phyloP scores from a whole-genome alignment of 1,140 invertebrate genomes.

The Cydia pomonella region DNA sequence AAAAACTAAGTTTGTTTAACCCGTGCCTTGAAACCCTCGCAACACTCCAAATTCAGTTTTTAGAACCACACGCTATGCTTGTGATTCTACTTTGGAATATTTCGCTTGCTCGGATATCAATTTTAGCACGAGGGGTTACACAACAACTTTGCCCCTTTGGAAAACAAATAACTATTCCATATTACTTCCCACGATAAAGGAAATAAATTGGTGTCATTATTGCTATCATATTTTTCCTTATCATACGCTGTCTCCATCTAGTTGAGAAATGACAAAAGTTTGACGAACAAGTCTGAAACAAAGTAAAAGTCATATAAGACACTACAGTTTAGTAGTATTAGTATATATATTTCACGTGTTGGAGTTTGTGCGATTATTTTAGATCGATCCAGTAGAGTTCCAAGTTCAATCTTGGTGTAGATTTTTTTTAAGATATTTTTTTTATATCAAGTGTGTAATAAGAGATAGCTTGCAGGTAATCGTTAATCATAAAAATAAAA shows the following conservation, averaged over 20 bases:
- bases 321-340: neutral
- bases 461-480: no score
- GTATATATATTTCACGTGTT: no score
- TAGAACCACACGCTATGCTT: no score
- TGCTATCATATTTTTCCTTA: slow-evolving; percentile 14
- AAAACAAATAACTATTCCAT: neutral
- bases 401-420: no score
- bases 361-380: neutral
- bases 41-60: neutral
- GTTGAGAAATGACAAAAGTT: slow-evolving; percentile 1
- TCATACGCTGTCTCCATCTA: neutral
- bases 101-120: no score
- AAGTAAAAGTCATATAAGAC: neutral
- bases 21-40: neutral
- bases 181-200: neutral
- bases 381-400: neutral
- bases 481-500: no score
- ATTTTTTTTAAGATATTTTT: no score
- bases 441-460: no score
- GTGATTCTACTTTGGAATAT: no score
- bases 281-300: neutral
- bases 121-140: no score
- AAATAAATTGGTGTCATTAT: slow-evolving; percentile 9
- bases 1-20: no score
- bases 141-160: no score